These are phyloP conservation scores for Crocuta crocuta DNA, from an alignment of 2,113 vertebrate genomes.

Conservation along the genomic window DNA sequence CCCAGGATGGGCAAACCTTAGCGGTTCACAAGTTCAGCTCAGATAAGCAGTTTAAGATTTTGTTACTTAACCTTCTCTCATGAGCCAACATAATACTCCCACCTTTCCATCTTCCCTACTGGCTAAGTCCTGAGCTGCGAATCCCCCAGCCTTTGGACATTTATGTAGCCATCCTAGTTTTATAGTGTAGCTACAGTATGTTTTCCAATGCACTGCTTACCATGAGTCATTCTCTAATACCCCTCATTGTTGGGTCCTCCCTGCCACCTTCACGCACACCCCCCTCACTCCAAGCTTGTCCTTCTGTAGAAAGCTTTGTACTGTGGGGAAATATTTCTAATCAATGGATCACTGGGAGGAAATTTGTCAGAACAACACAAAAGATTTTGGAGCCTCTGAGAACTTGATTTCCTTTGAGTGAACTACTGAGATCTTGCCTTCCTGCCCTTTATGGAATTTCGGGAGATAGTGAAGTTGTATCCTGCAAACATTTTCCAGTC, in stretches of 20 bases:
- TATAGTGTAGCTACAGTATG: background rate
- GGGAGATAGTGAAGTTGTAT: slow-evolving; percentile 78
- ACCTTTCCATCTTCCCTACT: background rate
- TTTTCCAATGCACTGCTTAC: background rate
- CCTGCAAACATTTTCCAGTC: slow-evolving; percentile 79
- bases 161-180: background rate
- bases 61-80: slow-evolving; percentile 19
- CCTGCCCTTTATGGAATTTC: slow-evolving; percentile 80
- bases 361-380: slow-evolving; percentile 48
- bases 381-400: slow-evolving; percentile 55
- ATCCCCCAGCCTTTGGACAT: background rate
- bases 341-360: background rate
- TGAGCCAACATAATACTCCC: background rate
- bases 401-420: slow-evolving; percentile 75
- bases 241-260: background rate
- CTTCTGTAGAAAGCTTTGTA: background rate
- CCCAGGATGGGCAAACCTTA: background rate
- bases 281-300: background rate
- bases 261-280: too few species aligned
- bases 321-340: slow-evolving; percentile 37
- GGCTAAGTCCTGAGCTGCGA: background rate
- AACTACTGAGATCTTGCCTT: slow-evolving; percentile 78
- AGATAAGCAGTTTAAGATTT: slow-evolving; percentile 55
- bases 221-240: background rate
- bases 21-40: slow-evolving; percentile 51